Conservation (phyloP, 2,888 invertebrate genomes). For the Drosophila leonis region DNA sequence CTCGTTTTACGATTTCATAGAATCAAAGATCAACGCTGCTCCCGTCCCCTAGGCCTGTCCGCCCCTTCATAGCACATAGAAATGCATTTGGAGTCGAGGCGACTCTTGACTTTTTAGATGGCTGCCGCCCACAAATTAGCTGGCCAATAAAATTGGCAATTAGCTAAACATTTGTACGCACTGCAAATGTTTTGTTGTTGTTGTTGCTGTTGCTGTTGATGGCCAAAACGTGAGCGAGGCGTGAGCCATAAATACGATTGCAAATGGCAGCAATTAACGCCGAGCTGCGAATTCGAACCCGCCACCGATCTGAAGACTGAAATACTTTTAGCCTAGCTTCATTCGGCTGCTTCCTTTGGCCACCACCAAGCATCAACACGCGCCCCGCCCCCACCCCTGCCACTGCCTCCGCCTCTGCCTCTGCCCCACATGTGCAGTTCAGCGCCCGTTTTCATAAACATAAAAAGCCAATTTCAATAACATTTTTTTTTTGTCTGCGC, state of each 20-base stretch:
- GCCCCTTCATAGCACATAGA: neutral
- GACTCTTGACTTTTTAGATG: slow-evolving; percentile 54
- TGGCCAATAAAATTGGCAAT: slow-evolving; percentile 71
- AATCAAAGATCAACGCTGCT: slow-evolving; percentile 47
- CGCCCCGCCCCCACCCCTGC: neutral
- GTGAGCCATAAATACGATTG: slow-evolving; percentile 79
- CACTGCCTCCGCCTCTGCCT: neutral
- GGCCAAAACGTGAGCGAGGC: slow-evolving; percentile 78
- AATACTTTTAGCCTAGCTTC: slow-evolving; percentile 34
- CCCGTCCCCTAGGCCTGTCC: no score
- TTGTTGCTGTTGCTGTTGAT: slow-evolving; percentile 48
- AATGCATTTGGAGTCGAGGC: slow-evolving; percentile 1
- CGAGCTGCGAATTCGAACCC: slow-evolving; percentile 36
- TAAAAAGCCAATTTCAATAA: slow-evolving; percentile 83
- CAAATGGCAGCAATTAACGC: slow-evolving; percentile 77
- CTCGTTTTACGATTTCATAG: slow-evolving; percentile 37
- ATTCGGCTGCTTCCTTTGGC: neutral
- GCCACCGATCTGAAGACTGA: slow-evolving; percentile 40
- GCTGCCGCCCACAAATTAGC: slow-evolving; percentile 73
- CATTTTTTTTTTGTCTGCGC: slow-evolving; percentile 53
- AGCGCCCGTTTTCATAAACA: slow-evolving; percentile 74
- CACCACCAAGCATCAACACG: neutral
- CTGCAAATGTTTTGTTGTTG: slow-evolving; percentile 49
- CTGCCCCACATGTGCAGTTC: slow-evolving; percentile 31
- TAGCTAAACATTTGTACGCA: slow-evolving; percentile 78